Evolutionary conservation across 2,888 invertebrate genomes (phyloP).

Genomic region (Thelaira solivaga): DNA sequence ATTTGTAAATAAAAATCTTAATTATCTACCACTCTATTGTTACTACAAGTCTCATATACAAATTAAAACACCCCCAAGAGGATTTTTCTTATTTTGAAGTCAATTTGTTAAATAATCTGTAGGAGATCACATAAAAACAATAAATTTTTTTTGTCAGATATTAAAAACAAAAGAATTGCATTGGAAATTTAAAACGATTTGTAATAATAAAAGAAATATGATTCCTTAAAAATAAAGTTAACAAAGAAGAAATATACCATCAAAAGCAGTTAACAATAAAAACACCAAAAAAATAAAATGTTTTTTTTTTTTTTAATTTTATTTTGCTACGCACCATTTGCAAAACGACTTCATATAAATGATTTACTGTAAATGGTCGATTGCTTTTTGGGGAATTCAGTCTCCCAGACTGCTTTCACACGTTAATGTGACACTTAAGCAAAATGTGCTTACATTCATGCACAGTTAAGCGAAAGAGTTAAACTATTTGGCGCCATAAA

Average conservation of each 20-base stretch:
- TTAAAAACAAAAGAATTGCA: neutral
- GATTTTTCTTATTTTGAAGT: no score
- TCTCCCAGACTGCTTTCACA: conserved; percentile 34
- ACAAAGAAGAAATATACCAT: neutral
- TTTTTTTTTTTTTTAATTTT: neutral
- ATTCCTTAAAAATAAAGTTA: neutral
- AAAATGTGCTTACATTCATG: neutral
- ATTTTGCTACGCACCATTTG: conserved; percentile 53
- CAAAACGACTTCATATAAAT: conserved; percentile 50
- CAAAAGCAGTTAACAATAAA: neutral
- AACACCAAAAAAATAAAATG: conserved; percentile 2
- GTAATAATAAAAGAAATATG: neutral
- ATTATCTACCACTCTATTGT: no score
- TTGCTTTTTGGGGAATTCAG: conserved; percentile 9
- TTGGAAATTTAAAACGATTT: neutral
- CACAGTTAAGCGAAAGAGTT: conserved; percentile 49
- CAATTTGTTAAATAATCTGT: no score
- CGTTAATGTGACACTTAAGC: conserved; percentile 39
- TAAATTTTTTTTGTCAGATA: no score
- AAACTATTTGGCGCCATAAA: conserved; percentile 60
- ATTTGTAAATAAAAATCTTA: no score
- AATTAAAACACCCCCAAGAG: no score
- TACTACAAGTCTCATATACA: no score
- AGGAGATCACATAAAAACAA: no score
- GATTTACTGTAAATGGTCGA: conserved; percentile 36